Conservation (phyloP, 2,888 invertebrate genomes). For the Apodemia hepburni region DNA sequence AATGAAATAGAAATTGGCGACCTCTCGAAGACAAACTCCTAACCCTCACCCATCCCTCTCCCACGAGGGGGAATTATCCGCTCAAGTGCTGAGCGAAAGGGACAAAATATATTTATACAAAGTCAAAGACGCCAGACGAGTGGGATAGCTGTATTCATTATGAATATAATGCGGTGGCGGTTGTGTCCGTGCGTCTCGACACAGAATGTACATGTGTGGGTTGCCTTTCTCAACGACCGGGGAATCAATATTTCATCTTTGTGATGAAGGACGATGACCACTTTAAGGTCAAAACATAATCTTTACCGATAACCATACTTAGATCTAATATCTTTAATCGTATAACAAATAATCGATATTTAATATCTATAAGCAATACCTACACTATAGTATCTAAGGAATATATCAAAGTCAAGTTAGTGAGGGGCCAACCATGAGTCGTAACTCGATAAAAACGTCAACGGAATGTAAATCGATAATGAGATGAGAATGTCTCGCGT, state of each 20-base stretch:
- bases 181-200: conserved; percentile 71
- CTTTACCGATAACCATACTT: conserved; percentile 18
- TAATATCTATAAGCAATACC: neutral
- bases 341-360: neutral
- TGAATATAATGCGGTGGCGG: conserved; percentile 77
- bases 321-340: neutral
- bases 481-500: conserved; percentile 70
- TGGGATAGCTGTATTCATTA: conserved; percentile 79
- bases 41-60: conserved; percentile 68
- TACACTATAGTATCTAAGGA: neutral
- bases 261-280: conserved; percentile 53
- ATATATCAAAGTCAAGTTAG: conserved; percentile 19
- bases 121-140: conserved; percentile 77
- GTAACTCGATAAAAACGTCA: conserved; percentile 58
- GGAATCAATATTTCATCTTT: conserved; percentile 77
- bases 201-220: conserved; percentile 56
- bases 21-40: conserved; percentile 76
- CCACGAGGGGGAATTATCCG: conserved; percentile 53
- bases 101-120: conserved; percentile 79
- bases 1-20: conserved; percentile 79
- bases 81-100: conserved; percentile 60
- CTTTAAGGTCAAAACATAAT: conserved; percentile 39
- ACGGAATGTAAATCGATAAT: conserved; percentile 63
- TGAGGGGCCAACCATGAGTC: conserved; percentile 43
- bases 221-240: conserved; percentile 60